These are phyloP conservation scores for Orchesellides sinensis DNA, from an alignment of 2,888 invertebrate species.

Conservation along the genomic window DNA sequence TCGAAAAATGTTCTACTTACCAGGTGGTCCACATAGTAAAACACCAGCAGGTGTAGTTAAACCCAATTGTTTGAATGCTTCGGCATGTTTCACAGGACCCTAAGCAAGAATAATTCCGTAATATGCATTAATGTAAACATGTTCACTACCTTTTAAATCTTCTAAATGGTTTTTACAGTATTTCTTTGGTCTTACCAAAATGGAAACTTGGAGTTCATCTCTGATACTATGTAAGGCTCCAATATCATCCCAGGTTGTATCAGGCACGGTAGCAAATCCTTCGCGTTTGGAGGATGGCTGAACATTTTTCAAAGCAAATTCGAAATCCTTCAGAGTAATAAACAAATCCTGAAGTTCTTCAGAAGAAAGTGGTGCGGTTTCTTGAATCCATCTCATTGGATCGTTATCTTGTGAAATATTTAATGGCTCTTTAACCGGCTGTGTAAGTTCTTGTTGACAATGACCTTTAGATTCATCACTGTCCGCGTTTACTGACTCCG, in stretches of 20 bases:
- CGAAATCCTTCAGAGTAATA: slow-evolving; percentile 85
- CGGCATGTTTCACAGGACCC: slow-evolving; percentile 93
- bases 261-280: slow-evolving; percentile 98
- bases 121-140: too few relatives aligned
- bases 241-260: slow-evolving; percentile 97
- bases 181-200: slow-evolving; percentile 81
- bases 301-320: slow-evolving; percentile 80
- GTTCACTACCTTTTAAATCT: neutral
- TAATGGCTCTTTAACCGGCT: neutral
- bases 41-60: slow-evolving; percentile 91
- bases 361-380: slow-evolving; percentile 79
- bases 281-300: slow-evolving; percentile 97
- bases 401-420: neutral
- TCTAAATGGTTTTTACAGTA: too few relatives aligned
- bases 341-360: slow-evolving; percentile 83
- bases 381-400: slow-evolving; percentile 81
- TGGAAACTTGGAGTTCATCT: slow-evolving; percentile 92
- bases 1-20: slow-evolving; percentile 79
- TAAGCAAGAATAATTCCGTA: slow-evolving; percentile 76
- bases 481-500: neutral
- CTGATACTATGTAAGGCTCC: slow-evolving; percentile 93
- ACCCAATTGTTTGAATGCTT: slow-evolving; percentile 87
- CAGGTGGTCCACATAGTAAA: slow-evolving; percentile 97
- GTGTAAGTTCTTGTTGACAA: neutral
- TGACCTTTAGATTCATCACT: slow-evolving; percentile 24